Evolutionary conservation across 2,888 invertebrate genomes (phyloP), one percentile per base, ranked within the genome.

Genomic region (Scaptomyza flava): DNA sequence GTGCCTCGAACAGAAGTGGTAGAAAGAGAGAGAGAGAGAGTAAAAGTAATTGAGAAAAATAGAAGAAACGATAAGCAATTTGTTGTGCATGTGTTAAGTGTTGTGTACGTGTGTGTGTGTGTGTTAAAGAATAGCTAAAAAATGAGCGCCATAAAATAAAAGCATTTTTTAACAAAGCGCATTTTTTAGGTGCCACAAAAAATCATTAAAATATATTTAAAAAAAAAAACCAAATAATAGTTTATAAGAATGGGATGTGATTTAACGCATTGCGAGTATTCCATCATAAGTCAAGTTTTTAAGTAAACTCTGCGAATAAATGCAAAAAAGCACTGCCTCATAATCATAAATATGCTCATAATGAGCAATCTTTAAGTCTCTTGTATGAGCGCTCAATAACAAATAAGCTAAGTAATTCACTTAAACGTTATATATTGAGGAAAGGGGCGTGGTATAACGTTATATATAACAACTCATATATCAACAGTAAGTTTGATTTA

Each of bases 1-100:
- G 81, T 82, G 82, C 79, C 66, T 75, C 60, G 72, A 74, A 72
- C 74, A 71, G 61, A 38, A 59, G 60, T 58, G 23, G 43, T 43
- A 62, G 67, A 48, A 14, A 63, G 43, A 56, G 20, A 57, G n/a
- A n/a, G n/a, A 63, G 43, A 56, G 20, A 52, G 33, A 65, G 46
- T 57, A 31, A 68, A 42, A 48, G 50, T 63, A 54, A 63, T 36
- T 63, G 58, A 71, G 42, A 76, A 66, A 66, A 69, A 63, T 72
- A 66, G 68, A 50, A 65, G 68, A 78, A 76, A 78, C 50, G 42
- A 73, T 66, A 81, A 64, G 63, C 72, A 68, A 63, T 60, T 65
- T 58, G 69, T 79, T 48, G 33, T 56, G 42, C 74, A 27, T 68
- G 14, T 61, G 42, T 56, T 33, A 27, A 53, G 62, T 41, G 52